A percentile compares a stretch with the other conserved stretches of the same genome.
These are phyloP conservation scores for Phalacrocorax carbo DNA, from an alignment of 2,113 vertebrate genomes.

Conservation along the genomic window DNA sequence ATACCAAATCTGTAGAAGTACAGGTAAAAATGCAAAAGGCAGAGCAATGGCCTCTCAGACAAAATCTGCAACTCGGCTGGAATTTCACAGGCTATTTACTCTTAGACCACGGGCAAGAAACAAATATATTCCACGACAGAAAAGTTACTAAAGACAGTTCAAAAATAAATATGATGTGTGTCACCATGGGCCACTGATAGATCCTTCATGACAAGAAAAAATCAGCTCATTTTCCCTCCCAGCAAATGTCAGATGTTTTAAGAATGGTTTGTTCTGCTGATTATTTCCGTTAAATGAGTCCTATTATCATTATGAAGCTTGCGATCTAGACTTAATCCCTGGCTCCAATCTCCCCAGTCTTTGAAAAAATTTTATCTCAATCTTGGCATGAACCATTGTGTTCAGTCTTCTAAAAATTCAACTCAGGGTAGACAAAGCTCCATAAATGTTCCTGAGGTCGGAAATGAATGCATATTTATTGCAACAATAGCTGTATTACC, in stretches of 20 bases:
- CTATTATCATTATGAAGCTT: not conserved
- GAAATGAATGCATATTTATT: conserved; percentile 42
- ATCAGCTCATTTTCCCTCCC: not conserved
- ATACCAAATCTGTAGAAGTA: not conserved
- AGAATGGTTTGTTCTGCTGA: not conserved
- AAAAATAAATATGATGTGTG: not conserved
- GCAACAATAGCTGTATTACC: conserved; percentile 2
- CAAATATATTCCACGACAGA: not conserved
- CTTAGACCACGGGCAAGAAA: not conserved
- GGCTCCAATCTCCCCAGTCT: not conserved
- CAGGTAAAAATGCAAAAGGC: not conserved
- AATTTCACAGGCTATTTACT: not conserved
- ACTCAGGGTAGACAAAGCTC: not conserved
- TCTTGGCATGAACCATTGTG: conserved; percentile 1
- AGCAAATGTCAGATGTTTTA: not conserved
- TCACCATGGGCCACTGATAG: not conserved
- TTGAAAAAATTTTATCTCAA: not conserved
- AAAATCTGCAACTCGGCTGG: not conserved
- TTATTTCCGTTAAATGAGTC: not conserved
- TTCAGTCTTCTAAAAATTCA: conserved; percentile 13
- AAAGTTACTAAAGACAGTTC: not conserved
- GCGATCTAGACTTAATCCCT: not conserved
- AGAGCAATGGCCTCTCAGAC: not conserved
- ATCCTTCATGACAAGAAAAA: not conserved
- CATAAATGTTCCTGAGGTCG: not conserved